These are phyloP conservation scores for Rhizoglyphus robini DNA, from an alignment of 1,140 invertebrate species.

Conservation along the genomic window DNA sequence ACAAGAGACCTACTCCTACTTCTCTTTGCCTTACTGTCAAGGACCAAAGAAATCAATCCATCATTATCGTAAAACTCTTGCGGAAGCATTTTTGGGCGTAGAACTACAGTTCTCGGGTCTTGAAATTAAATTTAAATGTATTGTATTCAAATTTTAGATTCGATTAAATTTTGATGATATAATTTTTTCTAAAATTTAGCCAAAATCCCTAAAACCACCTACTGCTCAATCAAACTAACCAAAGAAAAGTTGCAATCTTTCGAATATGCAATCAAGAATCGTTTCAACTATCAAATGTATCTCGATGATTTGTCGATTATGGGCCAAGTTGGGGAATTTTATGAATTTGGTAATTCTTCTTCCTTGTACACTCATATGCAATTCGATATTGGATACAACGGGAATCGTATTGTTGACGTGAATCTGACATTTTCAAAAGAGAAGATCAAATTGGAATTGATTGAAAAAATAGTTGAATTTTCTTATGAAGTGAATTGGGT, in stretches of 20 bases:
- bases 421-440: conserved; percentile 86
- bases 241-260: conserved; percentile 81
- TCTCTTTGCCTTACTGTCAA: conserved; percentile 88
- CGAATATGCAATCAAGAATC: conserved; percentile 93
- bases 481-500: conserved; percentile 97
- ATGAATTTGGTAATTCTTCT: conserved; percentile 51
- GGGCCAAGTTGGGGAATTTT: conserved; percentile 83
- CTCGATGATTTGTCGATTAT: conserved; percentile 96
- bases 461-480: conserved; percentile 67
- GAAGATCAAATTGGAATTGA: conserved; percentile 61
- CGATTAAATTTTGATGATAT: too few species aligned
- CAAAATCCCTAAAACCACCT: conserved; percentile 56
- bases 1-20: conserved; percentile 98
- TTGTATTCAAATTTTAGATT: background rate
- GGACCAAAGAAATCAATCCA: conserved; percentile 80
- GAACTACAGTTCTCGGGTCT: conserved; percentile 94
- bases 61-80: conserved; percentile 97
- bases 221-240: conserved; percentile 70
- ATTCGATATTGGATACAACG: conserved; percentile 96
- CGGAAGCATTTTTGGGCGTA: conserved; percentile 91
- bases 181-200: conserved; percentile 39
- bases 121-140: conserved; percentile 71
- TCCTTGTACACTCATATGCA: conserved; percentile 97
- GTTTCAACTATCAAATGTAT: conserved; percentile 99
- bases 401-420: conserved; percentile 92